Evolutionary conservation across 2,888 invertebrate species (phyloP).

Genomic region (Biston stratarius): DNA sequence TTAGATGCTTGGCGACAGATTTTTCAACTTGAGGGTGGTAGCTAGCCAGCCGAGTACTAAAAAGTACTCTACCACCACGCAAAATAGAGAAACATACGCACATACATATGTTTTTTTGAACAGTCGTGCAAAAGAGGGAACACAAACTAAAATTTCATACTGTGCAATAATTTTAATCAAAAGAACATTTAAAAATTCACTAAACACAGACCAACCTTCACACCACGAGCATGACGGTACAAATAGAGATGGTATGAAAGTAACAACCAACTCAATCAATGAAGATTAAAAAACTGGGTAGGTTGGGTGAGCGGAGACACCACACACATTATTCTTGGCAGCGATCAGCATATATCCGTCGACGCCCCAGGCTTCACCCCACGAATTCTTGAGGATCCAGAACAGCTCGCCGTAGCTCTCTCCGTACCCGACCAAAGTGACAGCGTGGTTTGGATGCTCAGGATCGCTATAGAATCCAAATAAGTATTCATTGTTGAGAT

Average conservation of each 20-base stretch:
- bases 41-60: too few species aligned
- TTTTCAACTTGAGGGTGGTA: too few species aligned
- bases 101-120: too few species aligned
- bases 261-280: neutral
- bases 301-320: conserved; percentile 93
- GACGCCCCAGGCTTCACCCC: conserved; percentile 97
- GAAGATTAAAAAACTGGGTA: conserved; percentile 88
- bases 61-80: too few species aligned
- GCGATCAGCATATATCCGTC: conserved; percentile 96
- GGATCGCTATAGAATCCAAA: conserved; percentile 82
- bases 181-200: neutral
- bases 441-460: conserved; percentile 92
- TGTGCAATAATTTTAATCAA: neutral
- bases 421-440: conserved; percentile 96
- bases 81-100: too few species aligned
- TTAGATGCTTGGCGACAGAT: too few species aligned
- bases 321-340: conserved; percentile 94
- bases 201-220: neutral
- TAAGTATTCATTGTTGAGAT: neutral
- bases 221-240: neutral
- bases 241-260: neutral
- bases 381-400: conserved; percentile 97
- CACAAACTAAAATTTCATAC: neutral
- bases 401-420: conserved; percentile 91
- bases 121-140: too few species aligned